Percentiles rank a stretch among this genome's conserved stretches.
Evolutionary conservation across 2,797 vertebrate genomes (phyloP).

Genomic region (Sylvia borin): DNA sequence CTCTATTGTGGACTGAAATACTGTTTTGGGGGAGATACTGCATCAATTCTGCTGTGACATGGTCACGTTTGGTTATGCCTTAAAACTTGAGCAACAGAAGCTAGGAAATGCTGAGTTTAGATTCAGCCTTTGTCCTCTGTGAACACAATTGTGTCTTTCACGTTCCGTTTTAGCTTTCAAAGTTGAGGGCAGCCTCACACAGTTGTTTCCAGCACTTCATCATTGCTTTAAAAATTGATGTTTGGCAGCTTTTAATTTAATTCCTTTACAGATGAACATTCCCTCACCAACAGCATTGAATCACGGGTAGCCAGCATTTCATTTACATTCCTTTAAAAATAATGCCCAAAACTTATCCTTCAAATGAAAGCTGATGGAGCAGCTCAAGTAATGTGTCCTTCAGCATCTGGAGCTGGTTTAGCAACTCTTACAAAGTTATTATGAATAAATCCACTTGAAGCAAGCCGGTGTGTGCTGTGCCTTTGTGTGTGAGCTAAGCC

Average conservation of each 20-base stretch:
- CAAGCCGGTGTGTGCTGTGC: background rate
- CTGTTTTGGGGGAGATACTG: background rate
- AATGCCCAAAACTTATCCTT: background rate
- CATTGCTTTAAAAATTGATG: background rate
- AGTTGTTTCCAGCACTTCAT: background rate
- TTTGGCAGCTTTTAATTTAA: background rate
- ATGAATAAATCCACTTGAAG: background rate
- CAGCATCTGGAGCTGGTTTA: background rate
- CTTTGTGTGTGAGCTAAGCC: background rate
- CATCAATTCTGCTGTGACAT: background rate
- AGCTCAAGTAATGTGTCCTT: background rate
- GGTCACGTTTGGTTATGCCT: background rate
- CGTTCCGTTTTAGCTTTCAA: background rate
- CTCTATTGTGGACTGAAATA: background rate
- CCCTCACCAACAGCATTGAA: background rate
- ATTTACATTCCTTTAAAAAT: background rate
- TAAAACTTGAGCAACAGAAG: background rate
- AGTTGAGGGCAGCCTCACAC: background rate
- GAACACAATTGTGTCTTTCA: background rate
- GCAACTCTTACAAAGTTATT: background rate
- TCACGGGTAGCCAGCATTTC: background rate
- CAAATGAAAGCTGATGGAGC: background rate
- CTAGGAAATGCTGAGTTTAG: background rate
- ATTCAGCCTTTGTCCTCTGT: background rate
- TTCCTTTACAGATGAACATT: background rate